Evolutionary conservation across 2,888 invertebrate species (phyloP).

Genomic region (Pimpla rufipes): DNA sequence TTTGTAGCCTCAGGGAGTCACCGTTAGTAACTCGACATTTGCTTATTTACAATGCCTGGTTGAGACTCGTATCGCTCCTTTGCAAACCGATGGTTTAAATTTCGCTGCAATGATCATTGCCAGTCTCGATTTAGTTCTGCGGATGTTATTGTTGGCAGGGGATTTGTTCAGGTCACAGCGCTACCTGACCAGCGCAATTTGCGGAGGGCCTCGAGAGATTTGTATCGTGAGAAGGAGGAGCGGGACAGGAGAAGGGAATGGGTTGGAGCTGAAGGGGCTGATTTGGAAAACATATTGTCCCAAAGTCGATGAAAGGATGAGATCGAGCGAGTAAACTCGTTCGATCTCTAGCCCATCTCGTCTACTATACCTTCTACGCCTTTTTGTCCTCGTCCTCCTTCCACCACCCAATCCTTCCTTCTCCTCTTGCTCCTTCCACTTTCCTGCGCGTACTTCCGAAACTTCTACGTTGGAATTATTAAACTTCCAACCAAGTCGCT

Average conservation of each 20-base stretch:
- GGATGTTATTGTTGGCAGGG: background rate
- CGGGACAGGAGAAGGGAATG: background rate
- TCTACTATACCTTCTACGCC: conserved; percentile 41
- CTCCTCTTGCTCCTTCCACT: conserved; percentile 54
- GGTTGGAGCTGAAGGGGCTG: background rate
- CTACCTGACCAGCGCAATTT: conserved; percentile 30
- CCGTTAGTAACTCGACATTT: conserved; percentile 69
- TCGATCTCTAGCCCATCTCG: conserved; percentile 27
- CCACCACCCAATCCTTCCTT: conserved; percentile 40
- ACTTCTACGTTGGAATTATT: conserved; percentile 84
- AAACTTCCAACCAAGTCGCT: conserved; percentile 84
- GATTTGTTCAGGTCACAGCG: conserved; percentile 22
- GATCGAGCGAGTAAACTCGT: conserved; percentile 24
- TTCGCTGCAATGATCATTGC: background rate
- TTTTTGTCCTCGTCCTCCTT: conserved; percentile 54
- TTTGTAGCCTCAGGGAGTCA: conserved; percentile 82
- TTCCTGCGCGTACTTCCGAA: conserved; percentile 71
- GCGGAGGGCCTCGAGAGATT: background rate
- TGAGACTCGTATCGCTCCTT: background rate
- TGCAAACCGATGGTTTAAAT: background rate
- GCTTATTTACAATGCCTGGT: background rate
- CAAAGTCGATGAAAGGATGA: background rate
- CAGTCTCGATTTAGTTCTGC: background rate
- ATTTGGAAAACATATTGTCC: background rate
- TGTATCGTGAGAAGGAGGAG: background rate